Evolutionary conservation across 2,797 vertebrate species (phyloP).

Genomic region (Coendou prehensilis): DNA sequence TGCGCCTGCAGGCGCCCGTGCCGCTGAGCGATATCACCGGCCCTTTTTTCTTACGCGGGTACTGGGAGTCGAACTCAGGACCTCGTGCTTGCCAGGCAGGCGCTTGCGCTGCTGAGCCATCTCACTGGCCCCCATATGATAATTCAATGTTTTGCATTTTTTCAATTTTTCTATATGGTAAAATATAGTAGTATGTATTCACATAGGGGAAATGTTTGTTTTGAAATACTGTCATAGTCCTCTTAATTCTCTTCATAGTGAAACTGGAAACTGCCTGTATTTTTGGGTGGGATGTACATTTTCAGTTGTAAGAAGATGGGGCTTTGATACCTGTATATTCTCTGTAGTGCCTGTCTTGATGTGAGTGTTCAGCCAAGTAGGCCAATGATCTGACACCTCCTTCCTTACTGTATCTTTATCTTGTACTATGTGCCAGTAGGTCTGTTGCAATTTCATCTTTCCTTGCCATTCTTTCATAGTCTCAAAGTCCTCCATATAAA

Average conservation of each 20-base stretch:
- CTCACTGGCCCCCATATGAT: background rate
- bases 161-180: background rate
- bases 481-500: slow-evolving; percentile 42
- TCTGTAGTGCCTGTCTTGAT: background rate
- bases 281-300: background rate
- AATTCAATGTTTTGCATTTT: background rate
- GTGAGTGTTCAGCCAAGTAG: background rate
- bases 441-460: background rate
- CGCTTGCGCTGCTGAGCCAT: too few relatives aligned
- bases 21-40: too few relatives aligned
- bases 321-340: background rate
- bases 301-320: background rate
- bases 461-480: slow-evolving; percentile 28
- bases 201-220: background rate
- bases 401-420: background rate
- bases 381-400: background rate
- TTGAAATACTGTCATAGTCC: background rate
- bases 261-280: background rate
- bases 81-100: too few relatives aligned
- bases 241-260: slow-evolving; percentile 16
- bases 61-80: too few relatives aligned
- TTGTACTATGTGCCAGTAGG: background rate
- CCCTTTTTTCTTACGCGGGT: too few relatives aligned
- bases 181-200: background rate
- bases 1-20: too few relatives aligned